Evolutionary conservation across 1,140 invertebrate species (phyloP), one percentile per base, ranked within the genome.

Genomic region (Ceratina calcarata): DNA sequence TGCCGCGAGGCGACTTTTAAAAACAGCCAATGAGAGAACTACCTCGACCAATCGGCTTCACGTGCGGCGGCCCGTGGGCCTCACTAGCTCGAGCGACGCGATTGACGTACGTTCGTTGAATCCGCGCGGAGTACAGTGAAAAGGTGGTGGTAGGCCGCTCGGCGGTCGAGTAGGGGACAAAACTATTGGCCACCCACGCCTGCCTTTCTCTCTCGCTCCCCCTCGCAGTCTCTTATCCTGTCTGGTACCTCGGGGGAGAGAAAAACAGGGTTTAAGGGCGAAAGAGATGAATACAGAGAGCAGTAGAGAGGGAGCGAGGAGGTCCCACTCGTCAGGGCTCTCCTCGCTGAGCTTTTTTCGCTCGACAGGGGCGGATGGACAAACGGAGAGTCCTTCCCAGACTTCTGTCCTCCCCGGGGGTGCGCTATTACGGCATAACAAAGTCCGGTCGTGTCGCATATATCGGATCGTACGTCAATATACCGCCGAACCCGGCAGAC

Each of bases 151-250:
- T 70, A 81, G 72, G 71, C 69, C 69, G 78, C 75, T 86, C 72
- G 83, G 83, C 83, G 81, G 78, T 69, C 76, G 76, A 76, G 78
- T 62, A 80, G 87, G 80, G 87, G 86, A 91, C 88, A 90, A 92
- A 92, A 92, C 91, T 92, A 92, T 92, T 91, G 92, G 85, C 91
- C 91, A 92, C 92, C 91, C 90, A 92, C 91, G 89, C 91, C 89
- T 86, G 61, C 4, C 76, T 83, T 65, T 58, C 61, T 83, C 68
- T 58, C 79, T 81, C 70, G 55, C 55, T 75, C 76, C 27, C 60
- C n/a, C 57, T 79, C 78, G 70, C 65, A 62, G 83, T 81, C 70
- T 74, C 76, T 84, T 74, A 69, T 64, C 76, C 80, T 60, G 73
- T 76, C 78, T 71, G 77, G 45, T 73, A 66, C 58, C 61, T 49